Base-by-base conservation (phyloP, 2,113 vertebrate species). In the Hypocryptadius cinnamomeus region DNA sequence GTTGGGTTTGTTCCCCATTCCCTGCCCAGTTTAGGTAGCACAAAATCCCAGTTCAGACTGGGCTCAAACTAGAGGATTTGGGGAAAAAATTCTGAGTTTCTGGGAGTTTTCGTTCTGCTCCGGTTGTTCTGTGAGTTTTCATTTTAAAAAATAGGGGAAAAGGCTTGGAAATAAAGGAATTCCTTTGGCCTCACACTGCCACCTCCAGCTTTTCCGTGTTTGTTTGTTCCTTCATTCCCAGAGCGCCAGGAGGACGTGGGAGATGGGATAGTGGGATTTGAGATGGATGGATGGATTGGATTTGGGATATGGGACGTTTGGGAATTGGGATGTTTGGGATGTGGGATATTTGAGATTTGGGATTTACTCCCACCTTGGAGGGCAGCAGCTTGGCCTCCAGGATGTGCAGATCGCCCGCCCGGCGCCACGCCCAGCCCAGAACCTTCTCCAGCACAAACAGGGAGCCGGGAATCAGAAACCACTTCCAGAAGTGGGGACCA, bases 401-500 rank as follows among this genome's bases (percentile, higher is more conserved):
- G 6, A 99, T 98, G 95, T 92, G 96, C 37, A 98, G 95, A 13
- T 98, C 97, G 3, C 96, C 97, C 5, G 98, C 98, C 6, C 76
- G 98, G 35, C 98, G 97, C 42, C 97, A 85, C 0, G 91, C 97
- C 33, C 98, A 95, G 23, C 98, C 98, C 0, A 98, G 72, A 8
- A 94, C 82, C 96, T 99, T 99, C 97, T 99, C 99, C 91, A 98
- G 89, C 39, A 97, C 33, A 24, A 99, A 99, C 14, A 98, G 20
- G 40, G 98, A 70, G 13, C 99, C 98, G 0, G 98, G 98, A 24
- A 97, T 96, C 21, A 97, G 84, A 37, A 99, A 99, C 99, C 99
- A 99, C 96, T 99, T 99, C 99, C 99, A 99, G 96, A 99, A 99
- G 90, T 98, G 98, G 30, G 98, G 98, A 24, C 97, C 98, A 3